Evolutionary conservation across 2,113 vertebrate species (phyloP).

Genomic region (Dasyprocta punctata): DNA sequence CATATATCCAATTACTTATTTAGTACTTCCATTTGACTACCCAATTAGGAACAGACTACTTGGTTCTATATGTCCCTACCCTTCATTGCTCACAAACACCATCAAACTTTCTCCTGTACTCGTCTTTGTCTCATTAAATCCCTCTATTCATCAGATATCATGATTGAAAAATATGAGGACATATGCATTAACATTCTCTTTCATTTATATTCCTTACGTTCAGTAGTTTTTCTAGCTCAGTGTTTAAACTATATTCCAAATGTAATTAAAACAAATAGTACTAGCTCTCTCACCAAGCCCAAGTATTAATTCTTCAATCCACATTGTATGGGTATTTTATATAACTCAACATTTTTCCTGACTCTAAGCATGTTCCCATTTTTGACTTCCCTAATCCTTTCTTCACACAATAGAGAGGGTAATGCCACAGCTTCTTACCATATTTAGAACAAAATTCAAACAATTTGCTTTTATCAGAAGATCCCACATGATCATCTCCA

Average conservation of each 20-base stretch:
- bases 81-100: not conserved
- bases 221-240: not conserved
- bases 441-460: conserved; percentile 14
- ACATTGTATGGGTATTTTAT: not conserved
- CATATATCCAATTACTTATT: not conserved
- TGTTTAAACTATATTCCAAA: not conserved
- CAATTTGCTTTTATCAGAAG: not conserved
- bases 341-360: not conserved
- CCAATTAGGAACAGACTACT: not conserved
- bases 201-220: not conserved
- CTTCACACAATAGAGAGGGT: not conserved
- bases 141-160: not conserved
- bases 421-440: not conserved
- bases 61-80: not conserved
- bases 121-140: not conserved
- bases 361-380: not conserved
- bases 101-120: not conserved
- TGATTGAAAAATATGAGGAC: not conserved
- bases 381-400: not conserved
- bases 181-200: not conserved
- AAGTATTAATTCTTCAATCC: not conserved
- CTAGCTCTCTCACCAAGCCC: not conserved
- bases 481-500: not conserved
- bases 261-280: not conserved
- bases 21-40: not conserved